A percentile compares a stretch with the other conserved stretches of the same genome.
phyloP scores from a whole-genome alignment of 2,113 vertebrate genomes.

The Eleginops maclovinus region DNA sequence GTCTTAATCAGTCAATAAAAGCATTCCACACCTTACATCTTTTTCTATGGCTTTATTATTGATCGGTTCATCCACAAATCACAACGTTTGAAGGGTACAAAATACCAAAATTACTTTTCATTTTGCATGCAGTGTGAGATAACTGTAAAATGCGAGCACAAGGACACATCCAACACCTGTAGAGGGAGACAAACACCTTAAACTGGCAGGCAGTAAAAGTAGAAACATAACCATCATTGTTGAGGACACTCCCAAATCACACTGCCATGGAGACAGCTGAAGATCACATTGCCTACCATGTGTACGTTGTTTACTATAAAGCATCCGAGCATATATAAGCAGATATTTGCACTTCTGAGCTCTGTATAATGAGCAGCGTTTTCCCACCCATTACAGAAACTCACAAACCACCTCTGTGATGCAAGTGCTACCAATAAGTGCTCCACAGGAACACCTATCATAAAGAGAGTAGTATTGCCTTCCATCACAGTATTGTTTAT shows the following conservation, averaged over 20 bases:
- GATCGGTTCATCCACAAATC: neutral
- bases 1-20: slow-evolving; percentile 49
- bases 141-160: neutral
- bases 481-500: rapidly evolving
- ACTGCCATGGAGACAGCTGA: neutral
- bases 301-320: neutral
- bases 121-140: neutral
- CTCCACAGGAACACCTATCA: slow-evolving; percentile 20
- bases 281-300: neutral
- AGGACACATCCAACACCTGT: neutral
- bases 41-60: slow-evolving; percentile 13
- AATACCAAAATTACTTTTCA: neutral
- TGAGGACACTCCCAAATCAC: neutral
- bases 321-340: neutral
- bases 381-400: slow-evolving; percentile 11
- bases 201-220: neutral
- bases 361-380: neutral
- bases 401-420: slow-evolving; percentile 60
- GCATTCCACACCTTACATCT: slow-evolving; percentile 15
- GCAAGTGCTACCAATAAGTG: rapidly evolving
- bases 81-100: neutral
- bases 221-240: neutral
- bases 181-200: slow-evolving; percentile 33
- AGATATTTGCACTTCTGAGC: neutral
- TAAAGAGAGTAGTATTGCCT: rapidly evolving